A percentile compares a stretch with the other conserved stretches of the same genome.
Conservation (phyloP, 1,140 invertebrate genomes). For the Pseudomyrmex gracilis region DNA sequence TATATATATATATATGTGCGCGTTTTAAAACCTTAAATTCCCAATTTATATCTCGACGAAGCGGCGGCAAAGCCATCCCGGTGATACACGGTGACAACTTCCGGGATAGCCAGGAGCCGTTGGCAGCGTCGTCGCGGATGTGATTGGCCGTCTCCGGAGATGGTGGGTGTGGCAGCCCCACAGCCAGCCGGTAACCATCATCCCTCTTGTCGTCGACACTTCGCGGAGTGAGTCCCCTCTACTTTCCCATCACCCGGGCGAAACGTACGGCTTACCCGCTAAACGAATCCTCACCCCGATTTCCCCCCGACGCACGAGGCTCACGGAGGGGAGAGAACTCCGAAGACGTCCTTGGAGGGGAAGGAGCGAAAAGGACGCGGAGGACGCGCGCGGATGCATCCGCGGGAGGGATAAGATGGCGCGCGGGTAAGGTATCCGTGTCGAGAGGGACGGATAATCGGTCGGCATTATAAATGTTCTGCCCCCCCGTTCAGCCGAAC, state of each 20-base stretch:
- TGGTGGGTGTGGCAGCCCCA: constrained; percentile 76
- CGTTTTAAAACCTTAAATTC: constrained; percentile 80
- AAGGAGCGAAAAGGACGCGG: constrained; percentile 15
- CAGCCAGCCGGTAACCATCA: constrained; percentile 70
- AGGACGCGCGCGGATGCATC: constrained; percentile 50
- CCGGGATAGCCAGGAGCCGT: constrained; percentile 70
- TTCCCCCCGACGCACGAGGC: constrained; percentile 7
- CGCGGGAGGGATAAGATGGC: constrained; percentile 38
- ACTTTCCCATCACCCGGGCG: constrained; percentile 72
- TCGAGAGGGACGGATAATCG: constrained; percentile 78
- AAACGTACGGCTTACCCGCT: constrained; percentile 72
- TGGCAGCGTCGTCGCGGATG: constrained; percentile 57
- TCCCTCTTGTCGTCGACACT: constrained; percentile 71
- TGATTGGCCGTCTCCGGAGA: constrained; percentile 77
- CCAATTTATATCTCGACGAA: constrained; percentile 74
- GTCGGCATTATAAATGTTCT: constrained; percentile 67
- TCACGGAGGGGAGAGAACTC: constrained; percentile 56
- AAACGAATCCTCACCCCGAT: constrained; percentile 68
- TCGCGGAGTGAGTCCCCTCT: constrained; percentile 68
- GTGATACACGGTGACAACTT: constrained; percentile 74
- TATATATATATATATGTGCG: constrained; percentile 28
- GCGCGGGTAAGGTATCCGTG: constrained; percentile 67
- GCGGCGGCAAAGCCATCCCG: constrained; percentile 60
- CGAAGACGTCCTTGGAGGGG: constrained; percentile 43
- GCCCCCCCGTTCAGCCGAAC: background rate